A percentile compares a stretch with the other conserved stretches of the same genome.
Evolutionary conservation across 2,797 vertebrate genomes (phyloP).

Genomic region (Sebastes goodei): DNA sequence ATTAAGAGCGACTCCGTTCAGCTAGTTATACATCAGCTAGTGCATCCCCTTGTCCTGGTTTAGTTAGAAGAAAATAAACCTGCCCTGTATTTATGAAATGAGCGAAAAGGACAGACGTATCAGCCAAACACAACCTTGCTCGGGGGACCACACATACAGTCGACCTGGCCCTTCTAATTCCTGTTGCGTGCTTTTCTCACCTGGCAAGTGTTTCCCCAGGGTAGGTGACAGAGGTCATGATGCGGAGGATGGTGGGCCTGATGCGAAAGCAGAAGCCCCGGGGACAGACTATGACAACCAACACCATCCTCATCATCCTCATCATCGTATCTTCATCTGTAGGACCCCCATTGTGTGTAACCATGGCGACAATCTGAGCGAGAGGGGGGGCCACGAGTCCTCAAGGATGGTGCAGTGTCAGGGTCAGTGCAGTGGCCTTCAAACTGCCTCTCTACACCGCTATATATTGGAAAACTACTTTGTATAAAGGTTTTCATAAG

Average conservation of each 20-base stretch:
- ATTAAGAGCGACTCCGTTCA: neutral
- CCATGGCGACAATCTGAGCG: conserved; percentile 50
- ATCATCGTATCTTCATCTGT: conserved; percentile 63
- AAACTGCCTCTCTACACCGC: neutral
- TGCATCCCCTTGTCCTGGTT: neutral
- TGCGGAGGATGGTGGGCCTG: conserved; percentile 42
- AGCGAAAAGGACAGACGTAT: conserved; percentile 46
- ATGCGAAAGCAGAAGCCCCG: conserved; percentile 34
- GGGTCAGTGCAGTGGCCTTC: conserved; percentile 44
- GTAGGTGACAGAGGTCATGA: conserved; percentile 67
- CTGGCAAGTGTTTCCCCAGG: conserved; percentile 66
- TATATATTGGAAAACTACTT: neutral
- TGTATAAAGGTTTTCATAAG: neutral
- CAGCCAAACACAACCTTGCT: conserved; percentile 71
- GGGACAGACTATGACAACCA: conserved; percentile 47
- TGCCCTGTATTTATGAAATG: conserved; percentile 11
- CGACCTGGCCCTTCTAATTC: conserved; percentile 42
- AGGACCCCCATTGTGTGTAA: conserved; percentile 37
- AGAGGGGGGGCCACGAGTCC: neutral
- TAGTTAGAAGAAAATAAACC: neutral
- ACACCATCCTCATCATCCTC: conserved; percentile 10
- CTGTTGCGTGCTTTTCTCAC: conserved; percentile 72
- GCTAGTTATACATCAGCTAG: neutral
- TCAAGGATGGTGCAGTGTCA: conserved; percentile 7
- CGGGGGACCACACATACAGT: conserved; percentile 43